Evolutionary conservation across 64 coral and sea anemone species (phyloP), one percentile per base, ranked within the genome.

Genomic region (Dendronephthya gigantea): DNA sequence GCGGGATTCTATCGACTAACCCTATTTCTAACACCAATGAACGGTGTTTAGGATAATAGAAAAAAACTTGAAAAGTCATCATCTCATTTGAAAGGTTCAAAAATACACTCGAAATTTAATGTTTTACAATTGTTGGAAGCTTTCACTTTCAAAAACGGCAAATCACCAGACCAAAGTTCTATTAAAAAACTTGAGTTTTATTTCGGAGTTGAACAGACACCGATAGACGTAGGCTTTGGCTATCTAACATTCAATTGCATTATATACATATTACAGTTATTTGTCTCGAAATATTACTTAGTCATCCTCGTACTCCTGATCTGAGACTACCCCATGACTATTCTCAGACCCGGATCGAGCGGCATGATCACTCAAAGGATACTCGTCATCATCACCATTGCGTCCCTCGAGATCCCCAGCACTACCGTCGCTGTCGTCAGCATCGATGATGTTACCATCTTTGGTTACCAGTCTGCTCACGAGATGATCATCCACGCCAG

Each of bases 381-480:
- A 39, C 72, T 39, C 72, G 22, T 33, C 34, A 33, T 79, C 72
- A 34, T 79, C 72, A 39, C 37, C 72, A 33, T 79, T 22, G 8
- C 25, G 55, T 62, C 25, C 72, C 31, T 79, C 72, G 29, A 0
- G 32, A 39, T 39, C 31, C 32, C 15, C 90, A 35, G 38, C 88
- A 1, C 51, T 9, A 49, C 90, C 95, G 32, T 93, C 95, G 2
- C 93, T 92, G 13, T 89, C 91, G 8, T 98, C 89, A 15, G 72
- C 89, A 85, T 98, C 95, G 22, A 98, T 72, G 35, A 97, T 97
- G 14, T 87, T 84, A 2, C 95, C 95, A 51, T 91, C 92, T 90
- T 91, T 98, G 5, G 92, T 93, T 25, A 98, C 95, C 69, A 98
- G 82, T 65, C 86, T 93, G 23, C 85, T 87, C 9, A 98, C 95